phyloP scores from a whole-genome alignment of 2,113 vertebrate genomes.

The Aptenodytes forsteri region DNA sequence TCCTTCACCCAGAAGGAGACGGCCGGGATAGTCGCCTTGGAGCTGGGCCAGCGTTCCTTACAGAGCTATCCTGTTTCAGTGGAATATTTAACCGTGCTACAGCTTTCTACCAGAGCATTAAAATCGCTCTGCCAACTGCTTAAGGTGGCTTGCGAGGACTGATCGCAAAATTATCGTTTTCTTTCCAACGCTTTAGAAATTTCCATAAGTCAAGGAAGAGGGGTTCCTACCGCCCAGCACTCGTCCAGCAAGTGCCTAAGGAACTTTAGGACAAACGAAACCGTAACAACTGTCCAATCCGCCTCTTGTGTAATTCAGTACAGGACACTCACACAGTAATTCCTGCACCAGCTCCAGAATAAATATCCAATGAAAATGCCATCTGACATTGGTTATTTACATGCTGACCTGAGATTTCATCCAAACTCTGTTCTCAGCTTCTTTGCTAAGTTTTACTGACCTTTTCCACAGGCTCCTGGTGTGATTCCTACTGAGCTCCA shows the following conservation, averaged over 20 bases:
- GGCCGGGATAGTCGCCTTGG: background rate
- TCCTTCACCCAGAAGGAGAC: conserved; percentile 24
- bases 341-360: background rate
- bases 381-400: background rate
- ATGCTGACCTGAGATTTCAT: background rate
- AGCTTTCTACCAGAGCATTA: background rate
- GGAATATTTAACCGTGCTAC: background rate
- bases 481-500: background rate
- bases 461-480: background rate
- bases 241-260: background rate
- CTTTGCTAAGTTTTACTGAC: background rate
- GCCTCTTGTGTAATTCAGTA: background rate
- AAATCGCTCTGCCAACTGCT: background rate
- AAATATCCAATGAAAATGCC: conserved; percentile 9
- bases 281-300: background rate
- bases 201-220: background rate
- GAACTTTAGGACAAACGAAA: background rate
- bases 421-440: background rate
- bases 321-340: conserved; percentile 34
- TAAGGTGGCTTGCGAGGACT: background rate
- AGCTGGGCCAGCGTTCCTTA: background rate
- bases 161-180: background rate
- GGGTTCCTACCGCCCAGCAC: background rate
- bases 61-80: conserved; percentile 31
- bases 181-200: background rate